Evolutionary conservation across 2,888 invertebrate species (phyloP), one percentile per base, ranked within the genome.

Genomic region (Trypoxylon attenuatum): DNA sequence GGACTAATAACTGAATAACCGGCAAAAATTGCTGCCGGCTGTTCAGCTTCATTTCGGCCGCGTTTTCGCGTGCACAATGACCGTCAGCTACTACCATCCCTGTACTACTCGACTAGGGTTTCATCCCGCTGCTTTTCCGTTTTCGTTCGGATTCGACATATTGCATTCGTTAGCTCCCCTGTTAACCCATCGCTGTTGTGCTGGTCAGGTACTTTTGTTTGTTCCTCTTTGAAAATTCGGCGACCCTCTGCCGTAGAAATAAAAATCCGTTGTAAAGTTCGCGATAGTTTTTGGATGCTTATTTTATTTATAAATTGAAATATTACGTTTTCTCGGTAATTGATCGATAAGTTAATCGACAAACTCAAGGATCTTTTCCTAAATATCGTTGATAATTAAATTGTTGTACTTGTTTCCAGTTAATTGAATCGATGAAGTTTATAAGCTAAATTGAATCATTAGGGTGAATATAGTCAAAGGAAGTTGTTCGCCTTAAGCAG

Each of bases 1-100:
- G 73, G 80, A 79, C 82, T 82, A 80, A 82, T 82, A 82, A 81
- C 82, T 77, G 82, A 76, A 82, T 80, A 79, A 79, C 82, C 68
- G 79, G 78, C 79, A 81, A 82, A 82, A 82, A 81, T 80, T 71
- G 80, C 82, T 81, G 71, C 77, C 72, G 81, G 81, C 79, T 78
- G 81, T 80, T 77, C 73, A 65, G 77, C 73, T 81, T 81, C 78
- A 79, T 82, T 82, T 78, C 58, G 67, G 58, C 58, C 54, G 55
- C 70, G 65, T 73, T 76, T 69, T 66, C 58, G 57, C 63, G 70
- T 65, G 66, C 68, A 77, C 76, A 76, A 77, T 77, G 64, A 66
- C 55, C 55, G 19, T n/a, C n/a, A n/a, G 50, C 46, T 43, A 50
- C 18, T 10, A 13, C 46, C 18, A 21, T 60, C 52, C 45, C 64